phyloP scores from a whole-genome alignment of 2,113 vertebrate species.

The Montifringilla adamsi region DNA sequence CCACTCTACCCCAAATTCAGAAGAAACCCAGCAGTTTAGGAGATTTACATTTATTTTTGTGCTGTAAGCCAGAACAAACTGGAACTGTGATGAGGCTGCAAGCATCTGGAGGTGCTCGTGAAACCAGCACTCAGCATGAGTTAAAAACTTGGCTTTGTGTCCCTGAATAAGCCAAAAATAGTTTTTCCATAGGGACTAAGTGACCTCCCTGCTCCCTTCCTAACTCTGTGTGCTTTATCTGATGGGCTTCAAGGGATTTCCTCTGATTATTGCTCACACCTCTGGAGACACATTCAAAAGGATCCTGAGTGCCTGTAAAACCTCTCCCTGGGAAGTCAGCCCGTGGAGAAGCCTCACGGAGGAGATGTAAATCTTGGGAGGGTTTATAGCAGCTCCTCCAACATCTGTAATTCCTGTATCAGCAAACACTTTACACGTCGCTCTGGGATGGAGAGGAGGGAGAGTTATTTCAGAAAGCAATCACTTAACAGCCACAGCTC shows the following conservation, averaged over 20 bases:
- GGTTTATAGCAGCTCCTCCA: not conserved
- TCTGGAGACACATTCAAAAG: not conserved
- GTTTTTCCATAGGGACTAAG: not conserved
- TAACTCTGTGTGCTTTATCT: not conserved
- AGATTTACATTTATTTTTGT: not conserved
- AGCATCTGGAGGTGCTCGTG: not conserved
- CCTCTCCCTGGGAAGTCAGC: slow-evolving; percentile 39
- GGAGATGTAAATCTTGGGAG: slow-evolving; percentile 19
- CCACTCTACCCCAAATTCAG: not conserved
- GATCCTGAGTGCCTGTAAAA: not conserved
- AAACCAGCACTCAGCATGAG: not conserved
- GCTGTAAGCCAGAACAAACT: not conserved
- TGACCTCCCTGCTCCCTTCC: not conserved
- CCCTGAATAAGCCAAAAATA: not conserved
- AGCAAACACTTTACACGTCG: not conserved
- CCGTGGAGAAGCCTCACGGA: not conserved
- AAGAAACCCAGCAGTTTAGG: not conserved
- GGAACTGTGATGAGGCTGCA: not conserved
- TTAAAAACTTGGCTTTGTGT: not conserved
- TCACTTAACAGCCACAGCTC: not conserved
- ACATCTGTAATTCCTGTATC: not conserved
- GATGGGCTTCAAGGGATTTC: not conserved
- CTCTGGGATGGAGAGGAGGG: not conserved
- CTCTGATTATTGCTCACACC: not conserved
- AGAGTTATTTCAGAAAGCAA: slow-evolving; percentile 8